Base-by-base conservation (phyloP, 2,888 invertebrate genomes). In the Mechanitis mazaeus region DNA sequence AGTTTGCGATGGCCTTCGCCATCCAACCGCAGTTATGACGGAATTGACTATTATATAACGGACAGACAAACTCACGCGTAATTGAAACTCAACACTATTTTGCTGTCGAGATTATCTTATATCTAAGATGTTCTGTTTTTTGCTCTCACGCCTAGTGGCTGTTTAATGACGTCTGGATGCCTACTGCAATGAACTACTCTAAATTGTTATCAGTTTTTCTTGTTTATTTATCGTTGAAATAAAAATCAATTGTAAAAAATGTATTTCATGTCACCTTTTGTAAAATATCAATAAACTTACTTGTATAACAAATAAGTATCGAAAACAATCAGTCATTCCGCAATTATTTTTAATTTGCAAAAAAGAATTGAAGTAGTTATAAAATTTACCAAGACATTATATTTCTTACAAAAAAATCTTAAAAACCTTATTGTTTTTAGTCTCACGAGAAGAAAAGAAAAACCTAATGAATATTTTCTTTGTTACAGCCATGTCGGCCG, bases 401-500 rank as follows among this genome's bases (percentile, higher is more conserved):
- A 42, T 9, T 9, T 31, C 3, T 20, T n/a, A 47, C n/a, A 20
- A 20, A 6, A n/a, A 1, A 6, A 47, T 28, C 2, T 7, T 2
- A 3, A 20, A 6, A 50, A 9, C 31, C 31, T 31, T 7, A 50
- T 28, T 31, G 9, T 11, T 42, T 9, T 31, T 50, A 31, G 2
- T 31, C 31, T 50, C 31, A 31, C 28, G 50, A 31, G 7, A 50
- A 5, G 28, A 50, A 50, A 50, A 5, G 9, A 50, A 31, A 45
- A 31, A 47, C 28, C 33, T 50, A 20, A 50, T 33, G 28, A 54
- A 42, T 7, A 64, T 72, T 75, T 77, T 72, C 55, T 77, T 88
- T 87, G 81, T 92, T 92, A 61, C 88, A 93, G 92, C 91, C 75
- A 92, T 92, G 91, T 92, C 92, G 85, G 90, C 91, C 81, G 92